These are phyloP conservation scores for Aix galericulata DNA, from an alignment of 2,113 vertebrate species.

Conservation along the genomic window DNA sequence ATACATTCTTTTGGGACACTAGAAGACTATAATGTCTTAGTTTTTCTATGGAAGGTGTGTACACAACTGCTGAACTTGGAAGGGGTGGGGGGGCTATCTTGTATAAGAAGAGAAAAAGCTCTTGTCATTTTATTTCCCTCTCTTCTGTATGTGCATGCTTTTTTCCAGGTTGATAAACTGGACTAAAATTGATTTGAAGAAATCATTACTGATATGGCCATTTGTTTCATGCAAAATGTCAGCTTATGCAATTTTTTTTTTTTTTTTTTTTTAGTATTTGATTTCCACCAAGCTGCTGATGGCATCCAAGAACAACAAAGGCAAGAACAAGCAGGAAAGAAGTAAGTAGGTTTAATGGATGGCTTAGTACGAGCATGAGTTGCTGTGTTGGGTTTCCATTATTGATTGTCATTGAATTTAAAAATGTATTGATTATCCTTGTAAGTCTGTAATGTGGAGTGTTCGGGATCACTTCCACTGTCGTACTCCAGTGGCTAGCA, in stretches of 20 bases:
- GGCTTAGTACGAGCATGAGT: background rate
- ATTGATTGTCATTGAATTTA: background rate
- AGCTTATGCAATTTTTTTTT: constrained; percentile 50
- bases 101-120: background rate
- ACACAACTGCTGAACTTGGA: too few relatives aligned
- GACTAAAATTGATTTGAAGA: background rate
- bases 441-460: background rate
- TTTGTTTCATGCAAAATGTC: background rate
- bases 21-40: background rate
- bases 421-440: background rate
- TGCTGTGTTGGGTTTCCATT: background rate
- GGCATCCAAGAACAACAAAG: constrained; percentile 96
- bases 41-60: background rate
- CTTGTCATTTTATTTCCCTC: background rate
- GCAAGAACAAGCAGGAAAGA: constrained; percentile 96
- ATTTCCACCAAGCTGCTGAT: constrained; percentile 98
- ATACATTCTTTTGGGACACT: background rate
- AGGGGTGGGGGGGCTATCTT: background rate
- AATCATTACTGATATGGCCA: background rate
- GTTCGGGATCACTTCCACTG: background rate
- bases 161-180: background rate
- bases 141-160: background rate
- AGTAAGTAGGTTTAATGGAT: constrained; percentile 79
- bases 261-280: constrained; percentile 90
- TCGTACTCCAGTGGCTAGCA: background rate